Base-by-base conservation (phyloP, 2,888 invertebrate species). In the Brachyptera risi region DNA sequence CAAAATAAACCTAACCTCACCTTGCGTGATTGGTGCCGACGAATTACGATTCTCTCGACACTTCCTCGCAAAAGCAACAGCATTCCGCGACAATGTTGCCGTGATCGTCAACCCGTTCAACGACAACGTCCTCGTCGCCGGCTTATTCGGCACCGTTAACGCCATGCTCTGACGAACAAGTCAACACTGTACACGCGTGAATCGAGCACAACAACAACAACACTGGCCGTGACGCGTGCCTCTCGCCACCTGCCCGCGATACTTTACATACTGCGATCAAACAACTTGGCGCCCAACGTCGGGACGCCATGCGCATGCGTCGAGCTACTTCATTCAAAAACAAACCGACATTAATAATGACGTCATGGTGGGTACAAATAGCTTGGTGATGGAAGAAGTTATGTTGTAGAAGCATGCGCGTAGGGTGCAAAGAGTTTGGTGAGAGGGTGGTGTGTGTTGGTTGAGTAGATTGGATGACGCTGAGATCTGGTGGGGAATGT, bases 91-190 rank as follows among this genome's bases (percentile, higher is more conserved):
- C 31, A 62, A 15, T 15, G 62, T 62, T 15, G 62, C 62, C 35
- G 62, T 62, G 54, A 62, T 59, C 15, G 62, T 62, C 21, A 62
- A 40, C n/a, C 62, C 62, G 47, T 62, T 62, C 13, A 62, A 27
- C 13, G 62, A 51, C 47, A 62, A 38, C 19, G 62, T 62, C 23
- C 62, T 24, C 11, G 61, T 61, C 15, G 61, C 21, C 21, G 61
- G 47, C 31, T 56, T 59, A 9, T 13, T 13, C 17, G 44, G 56
- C 7, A 42, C 62, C 4, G 59, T 58, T 1, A 62, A 31, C 50
- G 62, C 62, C 62, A 62, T 62, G 24, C n/a, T 31, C n/a, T n/a
- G n/a, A n/a, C n/a, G n/a, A n/a, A n/a, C n/a, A n/a, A n/a, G n/a
- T n/a, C n/a, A n/a, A n/a, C n/a, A n/a, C n/a, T n/a, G n/a, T n/a